Base-by-base conservation (phyloP, 2,888 invertebrate genomes). In the Spicauda simplicius region DNA sequence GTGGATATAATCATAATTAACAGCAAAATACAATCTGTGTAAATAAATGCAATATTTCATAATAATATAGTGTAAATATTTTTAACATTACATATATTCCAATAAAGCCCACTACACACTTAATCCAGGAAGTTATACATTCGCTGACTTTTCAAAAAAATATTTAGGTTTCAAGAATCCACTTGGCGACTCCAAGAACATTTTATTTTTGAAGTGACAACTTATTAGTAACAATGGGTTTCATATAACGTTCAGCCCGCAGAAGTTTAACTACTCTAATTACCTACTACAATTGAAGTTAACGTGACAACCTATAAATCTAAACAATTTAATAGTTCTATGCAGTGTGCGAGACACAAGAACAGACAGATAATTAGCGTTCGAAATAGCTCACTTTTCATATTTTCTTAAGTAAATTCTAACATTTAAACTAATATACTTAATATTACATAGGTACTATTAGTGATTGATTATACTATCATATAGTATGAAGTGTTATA, bases 241-340 rank as follows among this genome's bases (percentile, higher is more conserved):
- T 45, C 45, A 45, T 45, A 45, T n/a, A 45, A 14, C n/a, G 14
- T 45, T 45, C 45, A 45, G 45, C 45, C 45, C 45, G 45, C 45
- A 45, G 41, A 45, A 45, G 14, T 45, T n/a, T 45, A 45, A n/a
- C 45, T n/a, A 45, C 12, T n/a, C 45, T 45, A 45, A 45, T 6
- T 45, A 45, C 45, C n/a, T 45, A 45, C 37, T 37, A 37, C 1
- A 41, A 11, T 41, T 41, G 41, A 2, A 45, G 45, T 45, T 45
- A 45, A 45, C 45, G n/a, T 45, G 37, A 37, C 5, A 4, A n/a
- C 45, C 45, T 45, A 45, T 45, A n/a, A 45, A 45, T 45, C 7
- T 12, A 14, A 41, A 12, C 14, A 33, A 4, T 6, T 45, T 45
- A 45, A 5, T 45, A 45, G 45, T n/a, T 45, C 45, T n/a, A 45